Conservation (phyloP, 2,888 invertebrate genomes). For the Drosophila differens region DNA sequence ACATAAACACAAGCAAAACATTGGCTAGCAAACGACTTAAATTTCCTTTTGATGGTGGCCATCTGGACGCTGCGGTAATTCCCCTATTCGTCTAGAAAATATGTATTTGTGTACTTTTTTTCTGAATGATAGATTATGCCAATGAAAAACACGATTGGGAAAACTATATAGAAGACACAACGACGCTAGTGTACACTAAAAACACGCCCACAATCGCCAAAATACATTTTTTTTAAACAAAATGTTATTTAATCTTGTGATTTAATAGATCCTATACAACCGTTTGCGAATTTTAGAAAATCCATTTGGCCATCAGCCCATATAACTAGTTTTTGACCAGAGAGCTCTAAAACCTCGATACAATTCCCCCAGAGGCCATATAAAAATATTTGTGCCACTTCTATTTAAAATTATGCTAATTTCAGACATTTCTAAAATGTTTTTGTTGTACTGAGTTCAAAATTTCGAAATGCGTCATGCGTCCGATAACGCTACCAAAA, state of each 20-base stretch:
- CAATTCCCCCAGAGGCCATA: slow-evolving; percentile 5
- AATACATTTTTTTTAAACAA: neutral
- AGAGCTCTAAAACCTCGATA: neutral
- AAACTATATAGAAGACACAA: slow-evolving; percentile 3
- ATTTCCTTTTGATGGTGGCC: slow-evolving; percentile 62
- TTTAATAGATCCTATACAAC: slow-evolving; percentile 2
- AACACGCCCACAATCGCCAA: neutral
- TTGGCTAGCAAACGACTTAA: slow-evolving; percentile 60
- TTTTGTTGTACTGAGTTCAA: neutral
- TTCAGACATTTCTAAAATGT: neutral
- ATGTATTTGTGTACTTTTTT: neutral
- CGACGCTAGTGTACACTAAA: slow-evolving; percentile 37
- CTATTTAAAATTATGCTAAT: slow-evolving; percentile 12
- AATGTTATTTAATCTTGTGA: neutral
- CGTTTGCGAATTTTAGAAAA: slow-evolving; percentile 10
- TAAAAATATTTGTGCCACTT: neutral
- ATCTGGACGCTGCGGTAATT: slow-evolving; percentile 56
- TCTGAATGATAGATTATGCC: slow-evolving; percentile 18
- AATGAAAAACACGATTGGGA: slow-evolving; percentile 26
- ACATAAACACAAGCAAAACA: slow-evolving; percentile 59
- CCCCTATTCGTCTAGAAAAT: slow-evolving; percentile 33
- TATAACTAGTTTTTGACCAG: slow-evolving; percentile 36
- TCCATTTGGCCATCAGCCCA: slow-evolving; percentile 9
- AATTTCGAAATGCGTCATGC: neutral
- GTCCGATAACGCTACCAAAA: neutral